Conservation (phyloP, 2,888 invertebrate species). For the Synergus umbraculus region DNA sequence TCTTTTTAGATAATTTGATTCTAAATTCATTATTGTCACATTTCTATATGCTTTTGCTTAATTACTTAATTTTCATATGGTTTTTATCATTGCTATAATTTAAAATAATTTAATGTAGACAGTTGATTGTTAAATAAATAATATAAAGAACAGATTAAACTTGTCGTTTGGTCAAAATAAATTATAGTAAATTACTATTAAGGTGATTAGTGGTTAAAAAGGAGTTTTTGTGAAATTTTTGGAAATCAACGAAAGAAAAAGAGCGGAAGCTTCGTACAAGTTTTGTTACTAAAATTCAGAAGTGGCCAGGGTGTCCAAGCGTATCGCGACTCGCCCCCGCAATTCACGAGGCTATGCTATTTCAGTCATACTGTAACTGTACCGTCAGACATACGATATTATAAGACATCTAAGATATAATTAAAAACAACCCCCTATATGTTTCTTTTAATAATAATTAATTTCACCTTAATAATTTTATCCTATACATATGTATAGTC, state of each 20-base stretch:
- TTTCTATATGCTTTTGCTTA: not conserved
- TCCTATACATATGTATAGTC: no score
- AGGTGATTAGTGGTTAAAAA: not conserved
- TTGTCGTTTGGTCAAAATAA: no score
- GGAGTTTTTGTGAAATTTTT: not conserved
- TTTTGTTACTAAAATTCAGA: conserved; percentile 23
- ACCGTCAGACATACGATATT: not conserved
- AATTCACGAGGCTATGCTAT: conserved; percentile 60
- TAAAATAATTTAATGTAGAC: no score
- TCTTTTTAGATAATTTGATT: not conserved
- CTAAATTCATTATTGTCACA: not conserved
- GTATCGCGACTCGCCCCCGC: conserved; percentile 58
- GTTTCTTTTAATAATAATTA: no score
- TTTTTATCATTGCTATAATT: no score
- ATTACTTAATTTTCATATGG: not conserved
- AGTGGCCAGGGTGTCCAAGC: conserved; percentile 16
- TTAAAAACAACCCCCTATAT: not conserved
- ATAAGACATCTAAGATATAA: not conserved
- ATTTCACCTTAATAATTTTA: not conserved
- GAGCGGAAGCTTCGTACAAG: conserved; percentile 17
- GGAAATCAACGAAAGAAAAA: not conserved
- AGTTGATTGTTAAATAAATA: no score
- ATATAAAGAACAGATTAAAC: no score
- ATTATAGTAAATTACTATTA: no score
- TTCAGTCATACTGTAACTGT: conserved; percentile 50